phyloP scores from a whole-genome alignment of 2,888 invertebrate genomes.

The Thecocarcelia acutangulata region DNA sequence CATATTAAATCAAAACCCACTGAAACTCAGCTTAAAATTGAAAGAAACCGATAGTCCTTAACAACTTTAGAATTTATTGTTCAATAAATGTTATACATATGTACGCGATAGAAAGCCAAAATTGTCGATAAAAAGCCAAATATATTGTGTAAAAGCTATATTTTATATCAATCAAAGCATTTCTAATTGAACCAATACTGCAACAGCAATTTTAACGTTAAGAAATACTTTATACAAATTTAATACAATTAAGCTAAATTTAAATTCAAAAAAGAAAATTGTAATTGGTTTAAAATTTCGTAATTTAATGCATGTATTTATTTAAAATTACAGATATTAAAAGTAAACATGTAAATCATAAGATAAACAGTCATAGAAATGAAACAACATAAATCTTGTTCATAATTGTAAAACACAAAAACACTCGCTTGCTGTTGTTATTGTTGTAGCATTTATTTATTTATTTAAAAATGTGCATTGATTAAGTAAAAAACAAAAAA shows the following conservation, averaged over 20 bases:
- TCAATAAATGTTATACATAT: slow-evolving; percentile 3
- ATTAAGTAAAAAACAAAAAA: slow-evolving; percentile 27
- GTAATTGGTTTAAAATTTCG: slow-evolving; percentile 1
- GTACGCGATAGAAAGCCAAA: slow-evolving; percentile 43
- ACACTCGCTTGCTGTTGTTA: slow-evolving; percentile 55
- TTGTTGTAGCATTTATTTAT: slow-evolving; percentile 65
- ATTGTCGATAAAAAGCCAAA: slow-evolving; percentile 23
- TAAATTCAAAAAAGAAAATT: not conserved
- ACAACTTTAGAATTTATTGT: slow-evolving; percentile 54
- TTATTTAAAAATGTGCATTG: slow-evolving; percentile 30
- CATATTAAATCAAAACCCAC: slow-evolving; percentile 34
- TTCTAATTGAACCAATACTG: slow-evolving; percentile 31
- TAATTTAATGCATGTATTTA: slow-evolving; percentile 9
- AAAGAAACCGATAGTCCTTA: slow-evolving; percentile 33
- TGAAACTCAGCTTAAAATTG: slow-evolving; percentile 23
- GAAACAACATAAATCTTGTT: not conserved
- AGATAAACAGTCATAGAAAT: not conserved
- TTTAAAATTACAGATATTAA: slow-evolving; percentile 34
- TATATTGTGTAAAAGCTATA: slow-evolving; percentile 3
- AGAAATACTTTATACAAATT: slow-evolving; percentile 7
- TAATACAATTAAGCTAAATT: slow-evolving; percentile 15
- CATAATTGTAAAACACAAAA: slow-evolving; percentile 29
- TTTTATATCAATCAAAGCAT: slow-evolving; percentile 46
- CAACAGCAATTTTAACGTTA: slow-evolving; percentile 19
- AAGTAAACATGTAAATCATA: slow-evolving; percentile 21